Evolutionary conservation across 1,140 invertebrate species (phyloP).

Genomic region (Vollenhovia emeryi): DNA sequence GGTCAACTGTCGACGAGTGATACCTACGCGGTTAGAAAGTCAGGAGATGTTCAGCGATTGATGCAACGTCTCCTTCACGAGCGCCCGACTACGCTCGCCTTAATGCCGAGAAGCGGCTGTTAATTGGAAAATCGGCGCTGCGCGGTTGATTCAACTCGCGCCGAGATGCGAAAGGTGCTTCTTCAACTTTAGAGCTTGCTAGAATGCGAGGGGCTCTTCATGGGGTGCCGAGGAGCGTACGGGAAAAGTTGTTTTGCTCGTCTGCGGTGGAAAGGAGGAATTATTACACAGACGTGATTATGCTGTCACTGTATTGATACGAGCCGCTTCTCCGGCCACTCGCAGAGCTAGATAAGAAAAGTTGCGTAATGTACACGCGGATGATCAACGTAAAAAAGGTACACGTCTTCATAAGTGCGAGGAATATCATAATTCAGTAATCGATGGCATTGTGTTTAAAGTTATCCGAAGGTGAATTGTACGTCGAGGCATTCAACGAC

Average conservation of each 20-base stretch:
- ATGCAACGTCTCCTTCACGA: constrained; percentile 40
- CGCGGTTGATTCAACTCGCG: constrained; percentile 20
- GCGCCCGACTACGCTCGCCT: neutral
- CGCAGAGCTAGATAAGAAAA: neutral
- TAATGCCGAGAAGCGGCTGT: constrained; percentile 17
- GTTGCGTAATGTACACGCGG: too few relatives aligned
- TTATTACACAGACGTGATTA: constrained; percentile 24
- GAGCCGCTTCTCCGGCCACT: neutral
- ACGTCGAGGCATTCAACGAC: neutral
- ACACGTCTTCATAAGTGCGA: neutral
- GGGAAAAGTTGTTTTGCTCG: neutral
- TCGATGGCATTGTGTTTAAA: neutral
- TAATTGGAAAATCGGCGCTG: constrained; percentile 52
- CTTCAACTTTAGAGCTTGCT: constrained; percentile 1
- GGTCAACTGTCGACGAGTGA: constrained; percentile 58
- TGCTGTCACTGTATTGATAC: constrained; percentile 20
- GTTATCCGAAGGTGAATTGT: neutral
- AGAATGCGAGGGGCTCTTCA: constrained; percentile 16
- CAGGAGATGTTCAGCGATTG: constrained; percentile 47
- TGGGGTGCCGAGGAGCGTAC: neutral
- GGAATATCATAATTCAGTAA: neutral
- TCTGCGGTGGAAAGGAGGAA: constrained; percentile 19
- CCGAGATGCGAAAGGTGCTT: neutral
- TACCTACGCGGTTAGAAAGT: constrained; percentile 60
- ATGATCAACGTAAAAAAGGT: neutral